Evolutionary conservation across 2,113 vertebrate species (phyloP).

Genomic region (Cephalopterus ornatus): DNA sequence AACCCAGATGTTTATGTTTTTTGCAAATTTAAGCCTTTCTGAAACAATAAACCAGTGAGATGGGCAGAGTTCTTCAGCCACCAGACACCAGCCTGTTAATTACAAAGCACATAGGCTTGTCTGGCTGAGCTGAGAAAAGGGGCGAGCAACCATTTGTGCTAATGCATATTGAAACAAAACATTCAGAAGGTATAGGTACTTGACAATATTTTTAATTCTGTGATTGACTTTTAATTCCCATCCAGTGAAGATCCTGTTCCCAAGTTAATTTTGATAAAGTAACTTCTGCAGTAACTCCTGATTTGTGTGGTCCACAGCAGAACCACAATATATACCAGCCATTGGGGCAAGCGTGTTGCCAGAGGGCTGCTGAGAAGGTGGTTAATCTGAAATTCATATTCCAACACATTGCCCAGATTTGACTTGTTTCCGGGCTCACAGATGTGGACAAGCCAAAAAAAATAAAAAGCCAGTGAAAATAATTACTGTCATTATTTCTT

Average conservation of each 20-base stretch:
- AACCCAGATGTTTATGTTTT: constrained; percentile 10
- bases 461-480: constrained; percentile 4
- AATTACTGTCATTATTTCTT: constrained; percentile 23
- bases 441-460: background rate
- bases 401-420: background rate
- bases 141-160: background rate
- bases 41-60: background rate
- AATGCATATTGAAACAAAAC: background rate
- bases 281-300: background rate
- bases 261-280: background rate
- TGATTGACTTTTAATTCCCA: background rate
- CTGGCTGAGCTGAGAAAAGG: background rate
- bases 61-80: background rate
- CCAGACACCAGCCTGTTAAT: background rate
- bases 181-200: background rate
- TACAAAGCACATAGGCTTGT: background rate
- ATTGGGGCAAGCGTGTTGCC: accelerated
- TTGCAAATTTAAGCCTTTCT: constrained; percentile 24
- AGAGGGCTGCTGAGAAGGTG: background rate
- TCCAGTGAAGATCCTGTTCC: background rate
- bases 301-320: accelerated
- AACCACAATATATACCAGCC: background rate
- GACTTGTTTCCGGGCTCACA: background rate
- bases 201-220: background rate
- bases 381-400: background rate